phyloP scores from a whole-genome alignment of 2,113 vertebrate genomes.

The Elephas maximus region DNA sequence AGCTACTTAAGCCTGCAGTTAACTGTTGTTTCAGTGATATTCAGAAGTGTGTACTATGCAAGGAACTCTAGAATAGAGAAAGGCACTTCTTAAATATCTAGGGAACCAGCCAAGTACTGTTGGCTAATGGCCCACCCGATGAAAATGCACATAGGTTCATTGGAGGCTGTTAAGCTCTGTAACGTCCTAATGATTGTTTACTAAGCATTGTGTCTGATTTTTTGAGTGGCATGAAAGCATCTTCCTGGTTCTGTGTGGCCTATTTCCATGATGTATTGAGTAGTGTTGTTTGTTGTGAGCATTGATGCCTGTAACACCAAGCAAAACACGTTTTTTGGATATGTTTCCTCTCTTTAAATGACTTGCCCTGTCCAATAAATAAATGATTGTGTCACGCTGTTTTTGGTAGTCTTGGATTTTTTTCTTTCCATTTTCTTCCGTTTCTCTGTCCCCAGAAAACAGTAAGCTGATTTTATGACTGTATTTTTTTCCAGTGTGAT shows the following conservation, averaged over 20 bases:
- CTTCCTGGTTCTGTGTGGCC: constrained; percentile 62
- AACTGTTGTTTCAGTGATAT: constrained; percentile 40
- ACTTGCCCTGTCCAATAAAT: constrained; percentile 89
- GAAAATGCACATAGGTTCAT: constrained; percentile 1
- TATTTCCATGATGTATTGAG: constrained; percentile 66
- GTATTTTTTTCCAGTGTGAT: constrained; percentile 60
- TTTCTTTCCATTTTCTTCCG: constrained; percentile 64
- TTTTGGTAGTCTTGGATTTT: constrained; percentile 42
- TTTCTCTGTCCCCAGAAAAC: constrained; percentile 62
- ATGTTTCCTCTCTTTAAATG: constrained; percentile 83
- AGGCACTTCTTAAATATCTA: not conserved
- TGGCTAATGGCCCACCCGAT: not conserved
- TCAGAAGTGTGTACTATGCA: constrained; percentile 42
- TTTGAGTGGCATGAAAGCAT: constrained; percentile 62
- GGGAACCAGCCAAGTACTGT: constrained; percentile 69
- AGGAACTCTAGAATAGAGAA: constrained; percentile 45
- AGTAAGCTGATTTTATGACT: constrained; percentile 60
- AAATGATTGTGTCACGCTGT: constrained; percentile 84
- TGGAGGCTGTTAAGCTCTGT: constrained; percentile 37
- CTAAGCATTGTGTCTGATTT: constrained; percentile 31
- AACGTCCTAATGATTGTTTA: constrained; percentile 45
- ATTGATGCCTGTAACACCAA: constrained; percentile 84
- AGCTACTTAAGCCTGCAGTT: constrained; percentile 49
- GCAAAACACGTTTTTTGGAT: constrained; percentile 86
- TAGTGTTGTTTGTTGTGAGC: constrained; percentile 81